Percentiles rank a stretch among this genome's conserved stretches.
phyloP scores from a whole-genome alignment of 1,140 invertebrate species.

The Atta colombica region DNA sequence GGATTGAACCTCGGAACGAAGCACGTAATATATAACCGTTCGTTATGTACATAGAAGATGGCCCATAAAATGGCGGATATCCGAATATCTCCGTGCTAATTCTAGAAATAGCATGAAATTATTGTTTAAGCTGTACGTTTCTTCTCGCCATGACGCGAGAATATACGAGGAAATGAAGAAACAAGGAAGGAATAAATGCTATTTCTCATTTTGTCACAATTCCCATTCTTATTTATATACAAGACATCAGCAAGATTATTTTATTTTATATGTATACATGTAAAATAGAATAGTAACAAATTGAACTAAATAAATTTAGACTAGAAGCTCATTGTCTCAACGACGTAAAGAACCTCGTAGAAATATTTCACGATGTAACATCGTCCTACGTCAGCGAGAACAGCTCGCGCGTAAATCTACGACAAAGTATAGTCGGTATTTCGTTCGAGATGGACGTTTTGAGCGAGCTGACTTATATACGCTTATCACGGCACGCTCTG shows the following conservation, averaged over 20 bases:
- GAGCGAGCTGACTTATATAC: slow-evolving; percentile 51
- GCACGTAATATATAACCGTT: slow-evolving; percentile 41
- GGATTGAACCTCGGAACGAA: slow-evolving; percentile 51
- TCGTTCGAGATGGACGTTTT: slow-evolving; percentile 60
- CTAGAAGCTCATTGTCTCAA: background rate
- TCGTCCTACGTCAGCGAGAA: slow-evolving; percentile 26
- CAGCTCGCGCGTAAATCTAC: slow-evolving; percentile 48
- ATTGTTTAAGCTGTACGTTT: background rate
- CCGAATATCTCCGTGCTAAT: slow-evolving; percentile 29
- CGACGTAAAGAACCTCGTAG: background rate
- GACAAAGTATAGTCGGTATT: slow-evolving; percentile 27
- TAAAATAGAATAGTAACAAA: background rate
- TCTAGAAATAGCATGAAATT: slow-evolving; percentile 25
- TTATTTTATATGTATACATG: too few relatives aligned
- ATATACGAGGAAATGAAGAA: background rate
- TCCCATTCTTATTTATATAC: background rate
- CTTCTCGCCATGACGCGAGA: background rate
- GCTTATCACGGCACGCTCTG: slow-evolving; percentile 61
- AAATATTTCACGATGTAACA: slow-evolving; percentile 39
- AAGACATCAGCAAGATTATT: background rate
- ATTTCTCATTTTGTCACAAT: background rate
- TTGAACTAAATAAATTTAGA: slow-evolving; percentile 6
- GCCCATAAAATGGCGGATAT: slow-evolving; percentile 5
- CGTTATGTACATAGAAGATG: slow-evolving; percentile 46
- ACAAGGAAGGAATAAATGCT: background rate